Evolutionary conservation across 2,797 vertebrate genomes (phyloP), one percentile per base, ranked within the genome.

Genomic region (Diglossa cyanea): DNA sequence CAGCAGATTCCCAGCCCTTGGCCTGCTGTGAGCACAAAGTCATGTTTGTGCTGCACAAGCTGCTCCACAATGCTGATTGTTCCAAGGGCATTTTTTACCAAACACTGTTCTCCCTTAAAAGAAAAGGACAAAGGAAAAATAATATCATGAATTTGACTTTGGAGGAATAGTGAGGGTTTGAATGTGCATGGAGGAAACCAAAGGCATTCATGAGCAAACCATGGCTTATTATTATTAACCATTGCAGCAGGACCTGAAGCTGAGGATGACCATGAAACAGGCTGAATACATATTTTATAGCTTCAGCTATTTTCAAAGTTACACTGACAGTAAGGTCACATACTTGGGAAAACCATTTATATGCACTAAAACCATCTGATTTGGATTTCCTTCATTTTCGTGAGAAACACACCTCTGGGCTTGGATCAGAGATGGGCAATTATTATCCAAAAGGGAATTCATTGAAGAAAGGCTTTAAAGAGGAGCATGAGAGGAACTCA

Each of bases 61-160:
- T 70, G 66, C 55, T 68, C 93, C 83, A 86, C 93, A 92, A 75
- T 39, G 83, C 86, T 86, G 71, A 92, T 92, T 93, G 93, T 94
- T 93, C 86, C 55, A 35, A 57, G 63, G 17, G 83, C 90, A 15
- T 90, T 82, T 83, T 79, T 73, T 71, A 76, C 80, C 63, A 57
- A 73, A 70, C 16, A 7, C 45, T 89, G 77, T 65, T 82, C 74
- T 85, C 77, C 63, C 61, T 40, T 53, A 35, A 66, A 71, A 71
- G 58, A 65, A 77, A 77, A 28, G 51, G 51, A 20, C 65, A 53
- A 47, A 77, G 65, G 45, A 53, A 71, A 65, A 83, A 84, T 65
- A 71, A 31, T 77, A 58, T 21, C 3, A 62, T 28, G 26, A 71
- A 44, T 50, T 26, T 73, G 70, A 48, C 77, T 51, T 57, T 45